These are phyloP conservation scores for Irena cyanogastra DNA, from an alignment of 2,113 vertebrate species.

Conservation along the genomic window DNA sequence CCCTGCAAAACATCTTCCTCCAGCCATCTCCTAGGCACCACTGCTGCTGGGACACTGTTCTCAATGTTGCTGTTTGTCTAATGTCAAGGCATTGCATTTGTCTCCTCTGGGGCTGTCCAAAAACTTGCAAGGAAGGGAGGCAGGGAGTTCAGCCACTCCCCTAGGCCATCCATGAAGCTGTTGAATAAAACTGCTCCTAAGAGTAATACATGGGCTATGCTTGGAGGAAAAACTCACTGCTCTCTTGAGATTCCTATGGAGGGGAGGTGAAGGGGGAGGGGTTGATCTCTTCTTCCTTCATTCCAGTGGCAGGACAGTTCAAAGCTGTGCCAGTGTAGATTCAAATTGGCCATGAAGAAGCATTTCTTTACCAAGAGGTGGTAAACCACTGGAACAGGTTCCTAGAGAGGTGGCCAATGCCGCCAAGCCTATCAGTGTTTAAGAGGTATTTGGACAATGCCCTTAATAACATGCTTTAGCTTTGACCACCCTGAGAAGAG, in stretches of 20 bases:
- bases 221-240: neutral
- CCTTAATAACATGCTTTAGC: neutral
- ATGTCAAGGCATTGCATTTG: neutral
- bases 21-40: neutral
- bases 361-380: neutral
- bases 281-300: neutral
- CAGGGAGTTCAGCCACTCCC: neutral
- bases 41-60: neutral
- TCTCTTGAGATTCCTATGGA: neutral
- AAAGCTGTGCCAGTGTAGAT: neutral
- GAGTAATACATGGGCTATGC: neutral
- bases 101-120: neutral
- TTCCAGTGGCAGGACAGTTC: neutral
- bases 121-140: neutral
- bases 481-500: too few relatives aligned
- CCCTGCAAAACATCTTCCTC: neutral
- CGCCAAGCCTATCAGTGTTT: neutral
- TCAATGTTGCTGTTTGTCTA: neutral
- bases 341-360: neutral
- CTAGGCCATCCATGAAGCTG: neutral
- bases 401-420: neutral
- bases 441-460: neutral
- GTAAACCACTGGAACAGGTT: neutral
- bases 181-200: neutral
- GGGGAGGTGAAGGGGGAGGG: neutral